Evolutionary conservation across 2,797 vertebrate genomes (phyloP).

Genomic region (Loriculus beryllinus): DNA sequence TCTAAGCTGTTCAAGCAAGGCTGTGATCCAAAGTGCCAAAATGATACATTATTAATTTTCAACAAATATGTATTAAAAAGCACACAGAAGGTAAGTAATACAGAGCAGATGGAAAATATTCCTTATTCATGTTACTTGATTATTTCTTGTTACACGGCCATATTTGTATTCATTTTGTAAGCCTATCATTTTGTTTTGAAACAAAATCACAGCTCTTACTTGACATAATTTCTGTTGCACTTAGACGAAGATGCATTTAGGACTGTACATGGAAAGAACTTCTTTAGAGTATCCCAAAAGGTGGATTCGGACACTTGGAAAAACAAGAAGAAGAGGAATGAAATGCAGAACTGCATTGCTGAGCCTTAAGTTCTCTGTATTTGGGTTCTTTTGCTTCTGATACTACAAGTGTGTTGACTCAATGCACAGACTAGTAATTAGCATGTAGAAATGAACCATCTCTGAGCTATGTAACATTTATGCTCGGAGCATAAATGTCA

Average conservation of each 20-base stretch:
- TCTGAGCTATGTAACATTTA: background rate
- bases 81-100: background rate
- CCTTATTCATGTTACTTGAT: background rate
- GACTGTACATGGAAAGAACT: background rate
- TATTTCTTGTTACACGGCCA: background rate
- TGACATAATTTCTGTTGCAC: background rate
- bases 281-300: background rate
- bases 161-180: background rate
- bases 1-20: background rate
- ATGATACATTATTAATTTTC: background rate
- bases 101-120: background rate
- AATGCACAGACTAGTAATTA: background rate
- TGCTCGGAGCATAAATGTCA: conserved; percentile 11
- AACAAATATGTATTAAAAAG: background rate
- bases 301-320: background rate
- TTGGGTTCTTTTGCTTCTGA: background rate
- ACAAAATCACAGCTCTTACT: background rate
- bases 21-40: background rate
- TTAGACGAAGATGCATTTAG: background rate
- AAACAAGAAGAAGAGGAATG: background rate
- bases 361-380: background rate
- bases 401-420: background rate
- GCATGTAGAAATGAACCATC: background rate
- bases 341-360: background rate
- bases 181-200: background rate